Percentiles rank a stretch among this genome's conserved stretches.
Conservation (phyloP, 2,113 vertebrate genomes). For the Lagenorhynchus albirostris region DNA sequence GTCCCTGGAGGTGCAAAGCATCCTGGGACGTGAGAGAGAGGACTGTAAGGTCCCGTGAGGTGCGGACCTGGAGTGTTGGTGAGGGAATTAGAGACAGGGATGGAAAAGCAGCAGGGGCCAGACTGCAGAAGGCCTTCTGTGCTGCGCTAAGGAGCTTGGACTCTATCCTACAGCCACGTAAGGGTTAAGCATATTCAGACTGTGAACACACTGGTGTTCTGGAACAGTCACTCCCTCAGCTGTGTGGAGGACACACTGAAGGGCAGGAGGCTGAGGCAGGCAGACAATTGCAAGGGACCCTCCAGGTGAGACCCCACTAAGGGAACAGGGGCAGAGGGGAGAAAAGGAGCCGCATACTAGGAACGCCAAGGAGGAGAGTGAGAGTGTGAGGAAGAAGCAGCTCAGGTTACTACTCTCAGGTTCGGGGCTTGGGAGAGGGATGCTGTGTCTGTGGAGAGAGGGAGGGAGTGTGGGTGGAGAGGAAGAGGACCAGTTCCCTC, state of each 20-base stretch:
- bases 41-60: neutral
- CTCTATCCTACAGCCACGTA: neutral
- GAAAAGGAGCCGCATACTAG: rapidly evolving
- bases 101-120: neutral
- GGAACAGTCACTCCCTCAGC: too few species aligned
- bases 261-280: neutral
- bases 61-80: neutral
- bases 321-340: neutral
- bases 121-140: neutral
- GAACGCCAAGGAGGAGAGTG: neutral
- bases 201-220: neutral
- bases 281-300: neutral
- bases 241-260: neutral
- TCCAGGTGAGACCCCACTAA: neutral
- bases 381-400: neutral
- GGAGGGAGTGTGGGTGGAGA: neutral
- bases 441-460: rapidly evolving
- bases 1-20: neutral
- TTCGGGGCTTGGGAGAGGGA: neutral
- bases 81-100: neutral
- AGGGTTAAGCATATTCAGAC: neutral
- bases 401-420: neutral
- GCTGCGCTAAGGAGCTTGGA: neutral
- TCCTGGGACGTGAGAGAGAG: neutral
- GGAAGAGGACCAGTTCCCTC: neutral